Percentiles rank a stretch among this genome's conserved stretches.
Evolutionary conservation across 23 tunicate species (phyloP).

Genomic region (Ascidia mentula): DNA sequence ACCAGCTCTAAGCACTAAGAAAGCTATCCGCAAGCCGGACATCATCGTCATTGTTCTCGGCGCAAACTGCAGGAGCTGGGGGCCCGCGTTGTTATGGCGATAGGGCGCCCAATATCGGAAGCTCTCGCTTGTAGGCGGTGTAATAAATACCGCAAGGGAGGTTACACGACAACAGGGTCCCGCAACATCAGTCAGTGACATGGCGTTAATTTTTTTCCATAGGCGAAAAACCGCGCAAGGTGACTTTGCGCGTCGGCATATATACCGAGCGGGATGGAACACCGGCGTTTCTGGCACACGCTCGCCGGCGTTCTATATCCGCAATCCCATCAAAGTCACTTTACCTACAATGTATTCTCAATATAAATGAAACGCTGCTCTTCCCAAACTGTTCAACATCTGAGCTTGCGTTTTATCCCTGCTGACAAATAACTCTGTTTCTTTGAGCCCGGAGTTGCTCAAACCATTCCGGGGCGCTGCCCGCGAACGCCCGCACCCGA

Average conservation of each 20-base stretch:
- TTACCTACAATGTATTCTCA: too few species aligned
- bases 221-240: neutral
- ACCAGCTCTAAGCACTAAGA: too few species aligned
- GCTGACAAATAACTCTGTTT: too few species aligned
- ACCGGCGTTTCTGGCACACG: too few species aligned
- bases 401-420: too few species aligned
- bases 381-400: too few species aligned
- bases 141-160: neutral
- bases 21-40: neutral
- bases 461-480: neutral
- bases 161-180: neutral
- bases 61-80: neutral
- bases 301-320: too few species aligned
- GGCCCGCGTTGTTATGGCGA: neutral
- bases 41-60: neutral
- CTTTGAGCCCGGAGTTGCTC: neutral
- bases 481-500: neutral
- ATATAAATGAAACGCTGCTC: too few species aligned
- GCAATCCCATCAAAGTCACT: too few species aligned
- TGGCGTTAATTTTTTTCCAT: constrained; percentile 8
- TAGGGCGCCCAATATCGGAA: constrained; percentile 1
- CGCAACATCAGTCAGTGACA: neutral
- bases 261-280: neutral
- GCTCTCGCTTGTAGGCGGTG: constrained; percentile 1
- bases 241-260: neutral